phyloP scores from a whole-genome alignment of 2,113 vertebrate species.

The Scomber scombrus region DNA sequence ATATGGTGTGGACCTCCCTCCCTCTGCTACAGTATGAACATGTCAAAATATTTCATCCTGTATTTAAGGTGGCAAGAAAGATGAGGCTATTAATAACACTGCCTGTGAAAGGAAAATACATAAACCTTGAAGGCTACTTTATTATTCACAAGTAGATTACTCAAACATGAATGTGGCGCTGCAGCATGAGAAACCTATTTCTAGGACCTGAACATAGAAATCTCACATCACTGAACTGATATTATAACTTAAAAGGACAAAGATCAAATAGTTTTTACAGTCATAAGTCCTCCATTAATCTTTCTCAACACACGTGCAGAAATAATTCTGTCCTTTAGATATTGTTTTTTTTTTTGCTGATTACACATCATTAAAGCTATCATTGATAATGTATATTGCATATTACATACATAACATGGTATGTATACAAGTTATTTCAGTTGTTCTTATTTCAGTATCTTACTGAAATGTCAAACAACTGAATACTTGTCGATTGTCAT shows the following conservation, averaged over 20 bases:
- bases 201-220: slow-evolving; percentile 21
- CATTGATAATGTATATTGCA: background rate
- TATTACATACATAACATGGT: background rate
- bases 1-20: slow-evolving; percentile 66
- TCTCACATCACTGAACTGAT: slow-evolving; percentile 13
- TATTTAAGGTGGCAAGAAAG: slow-evolving; percentile 78
- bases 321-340: background rate
- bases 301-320: background rate
- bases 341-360: background rate
- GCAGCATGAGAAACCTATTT: slow-evolving; percentile 40
- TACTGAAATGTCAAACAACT: slow-evolving; percentile 13
- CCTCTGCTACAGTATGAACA: slow-evolving; percentile 66
- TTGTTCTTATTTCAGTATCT: background rate
- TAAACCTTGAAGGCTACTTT: slow-evolving; percentile 80
- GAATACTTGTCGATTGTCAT: background rate
- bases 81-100: slow-evolving; percentile 80
- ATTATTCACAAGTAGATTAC: slow-evolving; percentile 83
- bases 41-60: slow-evolving; percentile 80
- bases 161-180: slow-evolving; percentile 67
- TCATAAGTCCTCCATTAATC: background rate
- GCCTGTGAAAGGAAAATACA: slow-evolving; percentile 73
- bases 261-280: slow-evolving; percentile 27
- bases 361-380: slow-evolving; percentile 2
- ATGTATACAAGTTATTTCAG: background rate
- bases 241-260: slow-evolving; percentile 1